phyloP scores from a whole-genome alignment of 2,113 vertebrate species.

The Dasyurus viverrinus region DNA sequence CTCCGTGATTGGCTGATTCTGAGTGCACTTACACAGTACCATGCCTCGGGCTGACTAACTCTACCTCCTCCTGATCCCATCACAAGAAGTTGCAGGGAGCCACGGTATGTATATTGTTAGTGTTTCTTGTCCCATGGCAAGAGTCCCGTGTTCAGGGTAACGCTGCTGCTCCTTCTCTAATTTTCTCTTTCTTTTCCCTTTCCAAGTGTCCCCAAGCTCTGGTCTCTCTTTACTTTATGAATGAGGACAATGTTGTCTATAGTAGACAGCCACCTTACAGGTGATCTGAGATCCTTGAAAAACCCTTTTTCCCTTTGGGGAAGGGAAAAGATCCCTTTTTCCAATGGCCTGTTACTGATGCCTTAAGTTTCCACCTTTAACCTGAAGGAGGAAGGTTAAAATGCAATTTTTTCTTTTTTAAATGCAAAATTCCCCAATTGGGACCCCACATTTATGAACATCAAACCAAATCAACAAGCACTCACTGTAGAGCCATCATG shows the following conservation, averaged over 20 bases:
- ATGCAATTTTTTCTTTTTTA: background rate
- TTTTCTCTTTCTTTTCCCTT: fast-evolving
- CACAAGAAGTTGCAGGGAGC: background rate
- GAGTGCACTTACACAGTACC: fast-evolving
- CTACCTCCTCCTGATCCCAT: fast-evolving
- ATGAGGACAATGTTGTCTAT: background rate
- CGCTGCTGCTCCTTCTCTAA: background rate
- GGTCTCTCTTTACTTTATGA: background rate
- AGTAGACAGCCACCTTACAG: background rate
- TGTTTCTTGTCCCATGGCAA: background rate
- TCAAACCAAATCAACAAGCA: background rate
- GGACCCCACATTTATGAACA: background rate
- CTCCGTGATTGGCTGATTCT: background rate
- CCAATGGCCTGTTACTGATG: background rate
- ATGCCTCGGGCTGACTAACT: background rate
- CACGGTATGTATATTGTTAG: fast-evolving
- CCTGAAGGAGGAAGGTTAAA: background rate
- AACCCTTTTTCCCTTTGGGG: too few relatives aligned
- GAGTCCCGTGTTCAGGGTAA: background rate
- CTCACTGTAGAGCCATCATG: background rate
- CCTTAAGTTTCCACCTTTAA: background rate
- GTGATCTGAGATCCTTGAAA: background rate
- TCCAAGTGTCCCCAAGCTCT: background rate
- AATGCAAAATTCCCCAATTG: background rate
- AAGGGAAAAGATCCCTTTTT: too few relatives aligned